Evolutionary conservation across 2,113 vertebrate species (phyloP).

Genomic region (Brienomyrus brachyistius): DNA sequence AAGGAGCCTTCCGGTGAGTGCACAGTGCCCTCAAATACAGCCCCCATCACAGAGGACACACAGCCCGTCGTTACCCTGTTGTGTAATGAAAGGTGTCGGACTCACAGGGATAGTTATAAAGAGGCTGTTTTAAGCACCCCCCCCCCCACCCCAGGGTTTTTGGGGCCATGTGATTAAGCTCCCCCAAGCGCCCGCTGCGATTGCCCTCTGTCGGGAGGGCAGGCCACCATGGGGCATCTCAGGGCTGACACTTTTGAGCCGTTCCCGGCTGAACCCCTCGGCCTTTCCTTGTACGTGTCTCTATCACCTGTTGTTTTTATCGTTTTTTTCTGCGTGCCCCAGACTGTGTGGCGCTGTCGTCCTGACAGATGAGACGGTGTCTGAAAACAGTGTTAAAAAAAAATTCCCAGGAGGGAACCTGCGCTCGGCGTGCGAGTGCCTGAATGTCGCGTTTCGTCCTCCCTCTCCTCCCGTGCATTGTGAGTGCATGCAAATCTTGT

Average conservation of each 20-base stretch:
- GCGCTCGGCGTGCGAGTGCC: background rate
- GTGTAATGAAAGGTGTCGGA: background rate
- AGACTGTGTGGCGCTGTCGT: slow-evolving; percentile 1
- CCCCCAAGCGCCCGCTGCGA: background rate
- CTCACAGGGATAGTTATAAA: background rate
- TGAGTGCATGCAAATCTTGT: background rate
- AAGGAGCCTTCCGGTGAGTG: background rate
- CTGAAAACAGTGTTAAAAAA: background rate
- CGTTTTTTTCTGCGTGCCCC: background rate
- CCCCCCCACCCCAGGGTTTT: background rate
- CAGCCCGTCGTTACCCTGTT: background rate
- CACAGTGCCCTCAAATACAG: background rate
- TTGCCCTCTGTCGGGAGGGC: background rate
- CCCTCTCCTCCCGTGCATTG: background rate
- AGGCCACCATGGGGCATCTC: background rate
- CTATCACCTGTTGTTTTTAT: slow-evolving; percentile 1
- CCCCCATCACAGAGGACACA: background rate
- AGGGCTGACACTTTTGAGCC: background rate
- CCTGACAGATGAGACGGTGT: background rate
- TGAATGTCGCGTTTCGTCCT: background rate
- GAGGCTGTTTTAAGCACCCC: background rate
- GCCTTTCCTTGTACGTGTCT: background rate
- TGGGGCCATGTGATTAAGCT: background rate
- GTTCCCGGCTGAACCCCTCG: background rate
- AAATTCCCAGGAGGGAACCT: background rate